Evolutionary conservation across 2,888 invertebrate species (phyloP), one percentile per base, ranked within the genome.

Genomic region (Ophion ellenae): DNA sequence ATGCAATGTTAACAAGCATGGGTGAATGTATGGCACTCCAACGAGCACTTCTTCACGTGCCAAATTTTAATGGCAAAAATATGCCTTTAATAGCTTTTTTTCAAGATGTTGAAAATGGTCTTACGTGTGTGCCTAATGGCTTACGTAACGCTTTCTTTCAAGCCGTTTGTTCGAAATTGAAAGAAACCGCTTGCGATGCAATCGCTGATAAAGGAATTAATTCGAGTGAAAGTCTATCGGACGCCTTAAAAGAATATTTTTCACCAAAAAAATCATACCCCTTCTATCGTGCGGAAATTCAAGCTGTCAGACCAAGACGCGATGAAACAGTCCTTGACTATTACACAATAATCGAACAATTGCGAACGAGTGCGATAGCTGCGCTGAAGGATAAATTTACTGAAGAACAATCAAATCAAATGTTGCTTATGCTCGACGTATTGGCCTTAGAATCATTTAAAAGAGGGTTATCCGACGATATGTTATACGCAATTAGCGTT

Each of bases 401-500:
- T 10, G 77, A 64, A 20, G 24, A 2, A n/a, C 36, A 79, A 84
- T 53, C 64, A 5, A 17, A 3, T 0, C 36, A 32, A 32, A 32
- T 32, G 32, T 32, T 32, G 4, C 32, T 4, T 32, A 4, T 32
- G 32, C 32, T 32, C 0, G 73, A 87, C 45, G 85, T 81, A 0
- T 64, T 86, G 17, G 86, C 83, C 1, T 59, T 83, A 45, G 84
- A 86, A 57, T 79, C 82, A 10, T 84, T 70, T 53, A 80, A 24
- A 24, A 81, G 85, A 36, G 83, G 82, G 1, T 45, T 86, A 36
- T 45, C 85, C 2, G 84, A 84, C 24, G 83, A 86, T 59, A 59
- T 74, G 47, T 17, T 86, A 36, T 86, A 84, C 69, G 86, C 67
- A 0, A 28, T 80, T 1, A 85, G 85, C 47, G 83, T 87, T 11